phyloP scores from a whole-genome alignment of 1,140 invertebrate genomes.

The Drosophila rufa region DNA sequence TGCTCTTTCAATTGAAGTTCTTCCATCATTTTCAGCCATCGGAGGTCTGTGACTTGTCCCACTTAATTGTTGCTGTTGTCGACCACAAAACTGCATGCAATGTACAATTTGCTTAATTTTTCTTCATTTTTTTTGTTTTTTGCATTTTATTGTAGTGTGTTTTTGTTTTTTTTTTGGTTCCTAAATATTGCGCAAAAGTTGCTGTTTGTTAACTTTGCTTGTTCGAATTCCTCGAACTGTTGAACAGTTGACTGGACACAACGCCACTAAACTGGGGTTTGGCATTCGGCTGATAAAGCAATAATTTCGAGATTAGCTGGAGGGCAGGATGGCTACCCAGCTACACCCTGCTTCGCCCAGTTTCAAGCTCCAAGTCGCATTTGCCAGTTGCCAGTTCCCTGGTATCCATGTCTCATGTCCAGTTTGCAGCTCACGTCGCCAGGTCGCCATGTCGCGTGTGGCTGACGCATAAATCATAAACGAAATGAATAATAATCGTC shows the following conservation, averaged over 20 bases:
- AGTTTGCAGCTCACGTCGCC: slow-evolving; percentile 26
- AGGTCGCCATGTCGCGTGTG: slow-evolving; percentile 67
- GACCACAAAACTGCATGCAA: slow-evolving; percentile 75
- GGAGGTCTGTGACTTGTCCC: slow-evolving; percentile 77
- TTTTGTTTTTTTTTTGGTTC: slow-evolving; percentile 34
- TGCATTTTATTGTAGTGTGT: slow-evolving; percentile 24
- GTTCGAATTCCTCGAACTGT: slow-evolving; percentile 54
- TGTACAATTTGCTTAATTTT: slow-evolving; percentile 61
- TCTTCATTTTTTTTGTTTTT: slow-evolving; percentile 27
- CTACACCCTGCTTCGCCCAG: slow-evolving; percentile 11
- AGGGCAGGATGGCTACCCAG: slow-evolving; percentile 12
- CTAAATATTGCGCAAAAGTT: slow-evolving; percentile 72
- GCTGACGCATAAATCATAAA: slow-evolving; percentile 79
- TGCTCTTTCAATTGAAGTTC: slow-evolving; percentile 69
- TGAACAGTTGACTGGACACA: slow-evolving; percentile 53
- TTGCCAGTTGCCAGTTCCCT: background rate
- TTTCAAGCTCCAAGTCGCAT: background rate
- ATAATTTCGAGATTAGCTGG: slow-evolving; percentile 35
- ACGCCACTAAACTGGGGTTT: slow-evolving; percentile 36
- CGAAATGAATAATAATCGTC: slow-evolving; percentile 68
- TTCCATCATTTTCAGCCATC: slow-evolving; percentile 30
- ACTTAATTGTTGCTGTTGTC: slow-evolving; percentile 62
- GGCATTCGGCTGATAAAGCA: slow-evolving; percentile 58
- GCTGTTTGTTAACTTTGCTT: slow-evolving; percentile 57
- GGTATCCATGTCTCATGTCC: slow-evolving; percentile 17